Evolutionary conservation across 2,888 invertebrate genomes (phyloP), one percentile per base, ranked within the genome.

Genomic region (Lasioglossum leucozonium): DNA sequence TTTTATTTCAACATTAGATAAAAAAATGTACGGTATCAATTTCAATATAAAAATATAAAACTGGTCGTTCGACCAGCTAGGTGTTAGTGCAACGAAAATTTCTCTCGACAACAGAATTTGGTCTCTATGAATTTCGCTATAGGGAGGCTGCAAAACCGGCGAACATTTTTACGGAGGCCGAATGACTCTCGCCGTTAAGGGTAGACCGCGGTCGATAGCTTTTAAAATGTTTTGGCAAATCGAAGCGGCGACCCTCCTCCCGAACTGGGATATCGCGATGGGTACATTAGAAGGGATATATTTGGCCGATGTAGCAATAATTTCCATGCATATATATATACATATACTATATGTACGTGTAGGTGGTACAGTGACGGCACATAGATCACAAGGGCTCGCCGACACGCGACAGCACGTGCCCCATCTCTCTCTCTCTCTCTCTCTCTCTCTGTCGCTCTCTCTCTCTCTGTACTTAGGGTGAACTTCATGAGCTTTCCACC

Each of bases 371-470:
- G 88, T 89, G 91, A 92, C 91, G 91, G 92, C 92, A 86, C 92
- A 94, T 94, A 93, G 92, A 94, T 94, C 94, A 94, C 93, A 90
- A 92, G 91, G 93, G 92, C 91, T 91, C 88, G 89, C 83, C 87
- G 91, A 91, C 94, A 93, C 94, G 94, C 90, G 94, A 91, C 93
- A 92, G 92, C 93, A 93, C 94, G 94, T 94, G 94, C 88, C 87
- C 87, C 78, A 75, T 77, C 82, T 79, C 73, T 78, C 87, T 88
- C 84, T 77, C 75, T 79, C 76, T 74, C 72, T 80, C 72, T 81
- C 71, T n/a, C 67, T 3, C 72, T 1, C 72, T 81, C 71, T 30
- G 51, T 5, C 72, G 2, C 44, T 18, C 71, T 78, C 71, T 75
- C 67, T 72, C 77, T 80, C 81, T 81, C 73, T 77, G 82, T 82